Evolutionary conservation across 2,797 vertebrate genomes (phyloP), one percentile per base, ranked within the genome.

Genomic region (Perodicticus potto): DNA sequence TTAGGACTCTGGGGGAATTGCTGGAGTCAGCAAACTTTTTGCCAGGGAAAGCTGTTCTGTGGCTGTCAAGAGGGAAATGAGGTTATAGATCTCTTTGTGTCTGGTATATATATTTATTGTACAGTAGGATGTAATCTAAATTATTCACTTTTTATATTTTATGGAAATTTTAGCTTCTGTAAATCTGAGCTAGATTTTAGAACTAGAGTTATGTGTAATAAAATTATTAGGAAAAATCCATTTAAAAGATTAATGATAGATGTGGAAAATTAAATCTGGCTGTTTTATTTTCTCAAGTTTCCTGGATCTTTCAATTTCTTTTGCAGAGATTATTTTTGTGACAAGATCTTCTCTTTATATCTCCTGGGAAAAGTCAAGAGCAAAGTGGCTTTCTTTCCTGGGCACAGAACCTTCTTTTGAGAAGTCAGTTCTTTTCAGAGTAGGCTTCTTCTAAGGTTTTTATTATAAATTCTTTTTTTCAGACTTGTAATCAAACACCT

Each of bases 151-250:
- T 98, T 96, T 97, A 85, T 95, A 96, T 97, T 96, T 97, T 94
- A 97, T 90, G 96, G 91, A 98, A 93, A 98, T 97, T 97, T 94
- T 96, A 77, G 22, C 91, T 97, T 97, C 94, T 97, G 91, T 98
- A 98, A 97, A 98, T 98, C 95, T 97, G 89, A 40, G 70, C 67
- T 92, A 74, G 78, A 93, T 91, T 98, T 96, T 86, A 97, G 96
- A 74, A 97, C 78, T 65, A 98, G 97, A 96, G 91, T 97, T 97
- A 97, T 95, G 95, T 94, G 89, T 93, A 97, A 98, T 91, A 96
- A 95, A 97, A 97, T 96, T 92, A 96, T 78, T 89, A 94, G 43
- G 43, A 96, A 96, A 96, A 97, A 97, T 96, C 69, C n/a, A 93
- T 76, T 97, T 93, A 98, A 97, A 97, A 96, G 94, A 92, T 96